Percentiles rank a stretch among this genome's conserved stretches.
Evolutionary conservation across 2,797 vertebrate genomes (phyloP).

Genomic region (Hipposideros larvatus): DNA sequence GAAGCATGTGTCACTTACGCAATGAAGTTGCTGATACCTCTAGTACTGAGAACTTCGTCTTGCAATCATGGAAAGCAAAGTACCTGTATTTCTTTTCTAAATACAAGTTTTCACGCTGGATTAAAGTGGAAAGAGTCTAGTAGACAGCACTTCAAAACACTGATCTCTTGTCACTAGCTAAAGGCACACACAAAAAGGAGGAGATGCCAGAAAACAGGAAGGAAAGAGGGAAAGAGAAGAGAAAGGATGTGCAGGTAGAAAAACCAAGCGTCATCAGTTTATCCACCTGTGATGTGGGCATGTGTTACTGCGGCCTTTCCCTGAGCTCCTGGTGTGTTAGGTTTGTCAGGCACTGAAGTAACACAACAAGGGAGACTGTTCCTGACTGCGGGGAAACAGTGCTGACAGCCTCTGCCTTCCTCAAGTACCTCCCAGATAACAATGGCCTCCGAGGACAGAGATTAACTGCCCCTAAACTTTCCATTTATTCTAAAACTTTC

Average conservation of each 20-base stretch:
- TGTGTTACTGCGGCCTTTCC: fast-evolving
- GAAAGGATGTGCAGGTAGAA: not conserved
- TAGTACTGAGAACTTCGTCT: not conserved
- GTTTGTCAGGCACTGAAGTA: not conserved
- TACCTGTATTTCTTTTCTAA: not conserved
- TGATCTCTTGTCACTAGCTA: not conserved
- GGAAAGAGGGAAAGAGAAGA: not conserved
- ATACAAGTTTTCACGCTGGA: not conserved
- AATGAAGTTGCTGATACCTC: not conserved
- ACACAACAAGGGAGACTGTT: not conserved
- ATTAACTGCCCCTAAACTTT: constrained; percentile 35
- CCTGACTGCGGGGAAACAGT: not conserved
- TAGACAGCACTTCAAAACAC: not conserved
- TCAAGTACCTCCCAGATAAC: constrained; percentile 43
- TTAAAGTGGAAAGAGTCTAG: not conserved
- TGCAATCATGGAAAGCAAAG: constrained; percentile 4
- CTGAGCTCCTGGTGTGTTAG: not conserved
- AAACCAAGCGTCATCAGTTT: not conserved
- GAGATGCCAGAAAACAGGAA: not conserved
- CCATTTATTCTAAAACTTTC: constrained; percentile 72
- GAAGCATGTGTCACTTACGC: not conserved
- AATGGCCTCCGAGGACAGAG: constrained; percentile 33
- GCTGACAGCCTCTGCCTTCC: constrained; percentile 8
- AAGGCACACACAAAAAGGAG: not conserved
- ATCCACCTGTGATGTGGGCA: not conserved